phyloP scores from a whole-genome alignment of 2,113 vertebrate genomes.

The Melospiza georgiana region DNA sequence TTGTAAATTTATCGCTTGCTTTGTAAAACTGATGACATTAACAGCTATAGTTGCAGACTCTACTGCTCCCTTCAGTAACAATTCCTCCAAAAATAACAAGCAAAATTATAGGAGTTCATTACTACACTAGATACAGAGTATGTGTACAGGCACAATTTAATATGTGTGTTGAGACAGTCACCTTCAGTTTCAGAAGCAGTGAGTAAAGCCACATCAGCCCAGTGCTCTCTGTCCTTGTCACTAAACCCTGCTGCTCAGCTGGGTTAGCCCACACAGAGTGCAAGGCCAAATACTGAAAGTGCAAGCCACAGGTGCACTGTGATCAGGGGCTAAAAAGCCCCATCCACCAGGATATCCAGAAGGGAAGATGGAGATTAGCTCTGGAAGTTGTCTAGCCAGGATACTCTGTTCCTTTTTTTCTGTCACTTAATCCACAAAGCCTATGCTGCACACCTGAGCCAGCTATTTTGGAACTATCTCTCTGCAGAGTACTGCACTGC shows the following conservation, averaged over 20 bases:
- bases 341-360: not conserved
- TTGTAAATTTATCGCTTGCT: not conserved
- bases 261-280: not conserved
- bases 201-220: not conserved
- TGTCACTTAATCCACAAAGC: not conserved
- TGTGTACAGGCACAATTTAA: not conserved
- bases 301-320: accelerated
- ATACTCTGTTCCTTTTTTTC: not conserved
- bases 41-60: not conserved
- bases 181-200: not conserved
- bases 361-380: not conserved
- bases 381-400: not conserved
- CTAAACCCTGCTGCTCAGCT: not conserved
- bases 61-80: slow-evolving; percentile 19
- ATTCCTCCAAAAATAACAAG: not conserved
- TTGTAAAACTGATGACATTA: not conserved
- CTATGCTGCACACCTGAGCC: not conserved
- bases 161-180: not conserved
- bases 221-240: not conserved
- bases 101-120: not conserved
- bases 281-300: not conserved
- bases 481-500: not conserved
- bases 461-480: not conserved
- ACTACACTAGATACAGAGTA: not conserved
- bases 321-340: not conserved